Evolutionary conservation across 2,888 invertebrate genomes (phyloP), one percentile per base, ranked within the genome.

Genomic region (Notodonta ziczac): DNA sequence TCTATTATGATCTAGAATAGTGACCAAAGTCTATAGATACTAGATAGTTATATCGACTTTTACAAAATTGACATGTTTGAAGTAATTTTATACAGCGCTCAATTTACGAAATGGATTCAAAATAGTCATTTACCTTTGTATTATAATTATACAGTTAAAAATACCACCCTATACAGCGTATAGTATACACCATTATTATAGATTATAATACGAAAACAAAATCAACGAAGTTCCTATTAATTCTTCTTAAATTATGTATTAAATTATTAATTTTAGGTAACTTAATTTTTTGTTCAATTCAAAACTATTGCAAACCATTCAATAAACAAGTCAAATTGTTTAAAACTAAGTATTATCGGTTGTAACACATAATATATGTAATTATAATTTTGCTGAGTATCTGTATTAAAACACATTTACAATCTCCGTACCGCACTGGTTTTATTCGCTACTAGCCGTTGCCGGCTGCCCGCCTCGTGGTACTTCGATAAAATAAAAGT

Each of bases 171-270:
- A 50, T 50, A 24, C 24, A 24, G 24, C 2, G 14, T 14, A 50
- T 50, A 50, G 24, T 24, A 24, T 24, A 24, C 24, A 24, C 24
- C 24, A 24, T 24, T 48, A 6, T 10, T 48, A 48, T 48, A 48
- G 48, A 48, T 48, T 14, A 14, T 54, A 54, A 52, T 5, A 53
- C 65, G 67, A 58, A 60, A 66, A 62, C 62, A 73, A 69, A 65
- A 65, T 57, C 65, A 69, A 74, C 65, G 44, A 68, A 77, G 77
- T 77, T 77, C 77, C 77, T 77, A 77, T 76, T 35, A 35, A 35
- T 77, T 72, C 66, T 67, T 70, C 57, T 60, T 66, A 68, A 64
- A 75, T 67, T 65, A 63, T 61, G 48, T 73, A 71, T 59, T 56
- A 44, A 12, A 44, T 51, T 16, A 61, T 57, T 69, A 61, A 63